Conservation (phyloP, 2,797 vertebrate genomes). For the Botia almorhae region DNA sequence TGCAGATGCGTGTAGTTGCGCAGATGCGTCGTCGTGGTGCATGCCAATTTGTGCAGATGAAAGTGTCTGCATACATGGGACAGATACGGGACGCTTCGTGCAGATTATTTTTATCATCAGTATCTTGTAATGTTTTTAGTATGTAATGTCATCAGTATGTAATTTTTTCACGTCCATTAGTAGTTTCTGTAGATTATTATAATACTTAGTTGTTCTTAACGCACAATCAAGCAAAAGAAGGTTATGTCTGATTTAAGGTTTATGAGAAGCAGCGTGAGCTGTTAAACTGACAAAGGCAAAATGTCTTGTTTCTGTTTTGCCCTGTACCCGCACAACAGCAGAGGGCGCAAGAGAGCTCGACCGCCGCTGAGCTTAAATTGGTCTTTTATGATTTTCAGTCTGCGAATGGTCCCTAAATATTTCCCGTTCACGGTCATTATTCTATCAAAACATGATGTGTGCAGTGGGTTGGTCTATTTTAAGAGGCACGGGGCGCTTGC, state of each 20-base stretch:
- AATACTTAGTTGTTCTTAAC: neutral
- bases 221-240: neutral
- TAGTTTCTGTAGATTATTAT: too few relatives aligned
- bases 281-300: too few relatives aligned
- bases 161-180: too few relatives aligned
- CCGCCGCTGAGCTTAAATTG: neutral
- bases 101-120: neutral
- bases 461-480: neutral
- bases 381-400: neutral
- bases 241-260: neutral
- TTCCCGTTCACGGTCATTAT: constrained; percentile 8
- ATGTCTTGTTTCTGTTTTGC: neutral
- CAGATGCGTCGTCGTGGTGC: neutral
- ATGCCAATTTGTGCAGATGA: neutral
- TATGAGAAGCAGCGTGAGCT: too few relatives aligned
- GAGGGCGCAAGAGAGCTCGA: constrained; percentile 29
- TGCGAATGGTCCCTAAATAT: neutral
- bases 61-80: neutral
- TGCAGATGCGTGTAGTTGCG: neutral
- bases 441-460: neutral
- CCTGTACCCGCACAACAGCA: constrained; percentile 30
- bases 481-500: neutral
- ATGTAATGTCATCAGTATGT: too few relatives aligned
- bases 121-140: neutral
- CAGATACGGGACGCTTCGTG: neutral